Evolutionary conservation across 1,140 invertebrate species (phyloP), one percentile per base, ranked within the genome.

Genomic region (Pogonognathellus flavescens): DNA sequence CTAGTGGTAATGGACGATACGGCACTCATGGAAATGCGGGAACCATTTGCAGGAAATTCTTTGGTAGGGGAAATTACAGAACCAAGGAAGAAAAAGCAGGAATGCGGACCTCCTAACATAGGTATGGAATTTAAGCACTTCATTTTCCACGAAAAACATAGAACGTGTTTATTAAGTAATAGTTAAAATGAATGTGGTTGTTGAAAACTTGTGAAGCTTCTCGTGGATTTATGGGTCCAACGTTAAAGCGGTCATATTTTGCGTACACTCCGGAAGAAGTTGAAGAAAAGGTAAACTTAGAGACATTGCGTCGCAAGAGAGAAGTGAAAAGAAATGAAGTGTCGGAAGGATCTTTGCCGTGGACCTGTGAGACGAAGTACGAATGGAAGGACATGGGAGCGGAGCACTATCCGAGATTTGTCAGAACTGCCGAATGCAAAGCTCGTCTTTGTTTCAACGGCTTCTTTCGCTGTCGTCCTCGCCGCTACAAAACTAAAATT

Each of bases 401-500:
- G 3, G 86, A 88, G 72, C 88, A 89, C 59, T 89, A 89, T 31
- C 88, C 88, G 1, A 60, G 88, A 25, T 89, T 89, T 80, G 87
- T 89, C 41, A 59, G 88, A 8, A 89, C 87, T 1, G 88, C 88
- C n/a, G 85, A 89, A 31, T 89, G 88, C 72, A 87, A 89, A 49
- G 52, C 82, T 1, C 81, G 82, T 41, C 31, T 85, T 55, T 89
- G 88, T 53, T 88, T 89, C 50, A 88, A 87, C 52, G 88, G 88
- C 0, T 89, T 89, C 53, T 89, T 86, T 49, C 53, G 88, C 0
- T 89, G 88, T 60, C 82, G 85, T 50, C 88, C 88, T 31, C 70
- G 88, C 20, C 85, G 87, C 3, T 89, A 89, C 55, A 89, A 89
- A 66, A 89, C 88, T 1, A 89, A 89, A 84, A 86, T 89, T 8